phyloP scores from a whole-genome alignment of 2,113 vertebrate species.

The Ictidomys tridecemlineatus region DNA sequence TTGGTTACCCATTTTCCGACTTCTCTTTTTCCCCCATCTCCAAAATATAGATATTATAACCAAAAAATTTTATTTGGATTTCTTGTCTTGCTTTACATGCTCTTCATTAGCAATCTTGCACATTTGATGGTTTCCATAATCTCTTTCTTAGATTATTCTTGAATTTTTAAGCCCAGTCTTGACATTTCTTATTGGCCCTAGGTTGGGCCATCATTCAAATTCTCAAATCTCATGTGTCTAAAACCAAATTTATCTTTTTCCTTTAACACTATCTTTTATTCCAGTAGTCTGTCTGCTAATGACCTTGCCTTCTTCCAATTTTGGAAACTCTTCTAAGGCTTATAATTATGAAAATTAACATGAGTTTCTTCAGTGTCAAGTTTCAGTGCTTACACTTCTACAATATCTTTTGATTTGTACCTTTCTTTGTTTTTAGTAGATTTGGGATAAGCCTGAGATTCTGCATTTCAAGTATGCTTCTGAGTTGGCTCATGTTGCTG shows the following conservation, averaged over 20 bases:
- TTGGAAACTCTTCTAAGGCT: slow-evolving; percentile 4
- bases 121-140: background rate
- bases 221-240: background rate
- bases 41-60: background rate
- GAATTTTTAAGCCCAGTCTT: background rate
- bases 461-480: background rate
- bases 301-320: background rate
- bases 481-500: background rate
- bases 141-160: background rate
- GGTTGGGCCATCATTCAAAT: background rate
- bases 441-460: background rate
- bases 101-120: background rate
- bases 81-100: background rate
- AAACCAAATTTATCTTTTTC: slow-evolving; percentile 21
- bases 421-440: background rate
- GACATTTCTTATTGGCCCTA: background rate
- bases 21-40: background rate
- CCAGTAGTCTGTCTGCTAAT: background rate
- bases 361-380: slow-evolving; percentile 22
- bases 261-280: background rate
- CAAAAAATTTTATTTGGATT: background rate
- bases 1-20: background rate
- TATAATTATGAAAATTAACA: background rate
- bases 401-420: background rate
- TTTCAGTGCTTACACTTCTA: background rate